Evolutionary conservation across 2,797 vertebrate species (phyloP).

Genomic region (Mormyrops boulengeri): DNA sequence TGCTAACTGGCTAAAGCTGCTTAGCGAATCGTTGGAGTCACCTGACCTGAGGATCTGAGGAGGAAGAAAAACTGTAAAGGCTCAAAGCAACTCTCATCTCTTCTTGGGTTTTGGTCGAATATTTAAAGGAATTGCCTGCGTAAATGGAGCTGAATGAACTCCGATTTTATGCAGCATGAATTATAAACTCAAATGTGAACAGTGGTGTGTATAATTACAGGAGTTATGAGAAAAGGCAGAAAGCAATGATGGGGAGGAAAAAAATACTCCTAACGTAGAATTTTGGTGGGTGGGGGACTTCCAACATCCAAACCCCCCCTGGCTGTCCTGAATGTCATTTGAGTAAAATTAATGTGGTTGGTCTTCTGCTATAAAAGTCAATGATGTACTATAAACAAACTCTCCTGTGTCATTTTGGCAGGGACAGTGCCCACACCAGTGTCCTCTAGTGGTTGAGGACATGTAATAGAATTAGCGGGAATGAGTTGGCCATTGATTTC

Average conservation of each 20-base stretch:
- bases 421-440: not conserved
- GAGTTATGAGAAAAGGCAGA: not conserved
- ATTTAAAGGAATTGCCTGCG: not conserved
- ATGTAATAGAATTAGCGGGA: not conserved
- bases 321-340: not conserved
- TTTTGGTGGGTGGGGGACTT: not conserved
- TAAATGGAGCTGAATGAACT: not conserved
- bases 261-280: not conserved
- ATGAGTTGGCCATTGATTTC: not conserved
- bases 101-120: not conserved
- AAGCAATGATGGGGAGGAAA: not conserved
- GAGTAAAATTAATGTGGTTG: not conserved
- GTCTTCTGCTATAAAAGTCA: not conserved
- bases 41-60: not conserved
- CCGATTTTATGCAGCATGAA: not conserved
- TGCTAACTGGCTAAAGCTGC: not conserved
- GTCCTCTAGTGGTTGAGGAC: not conserved
- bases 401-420: not conserved
- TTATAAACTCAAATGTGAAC: not conserved
- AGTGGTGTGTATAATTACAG: not conserved
- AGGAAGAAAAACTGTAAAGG: not conserved
- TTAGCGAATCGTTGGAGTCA: not conserved
- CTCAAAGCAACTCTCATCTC: not conserved
- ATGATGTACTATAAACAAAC: not conserved
- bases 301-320: not conserved